These are phyloP conservation scores for Riparia riparia DNA, from an alignment of 2,113 vertebrate species.

Conservation along the genomic window DNA sequence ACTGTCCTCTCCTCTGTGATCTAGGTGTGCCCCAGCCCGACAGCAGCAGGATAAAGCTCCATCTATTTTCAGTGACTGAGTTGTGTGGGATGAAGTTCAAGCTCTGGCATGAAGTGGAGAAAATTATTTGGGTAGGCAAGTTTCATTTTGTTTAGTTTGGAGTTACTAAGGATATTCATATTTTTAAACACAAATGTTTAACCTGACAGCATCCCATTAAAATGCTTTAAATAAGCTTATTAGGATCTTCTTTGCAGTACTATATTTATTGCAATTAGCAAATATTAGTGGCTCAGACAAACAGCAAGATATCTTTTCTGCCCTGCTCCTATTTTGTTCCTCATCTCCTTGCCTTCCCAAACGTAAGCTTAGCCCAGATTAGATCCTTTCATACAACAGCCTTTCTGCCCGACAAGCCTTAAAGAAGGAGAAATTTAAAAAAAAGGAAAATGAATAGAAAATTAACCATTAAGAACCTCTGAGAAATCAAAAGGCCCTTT, in stretches of 20 bases:
- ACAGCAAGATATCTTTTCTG: background rate
- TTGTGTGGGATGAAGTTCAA: background rate
- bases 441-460: background rate
- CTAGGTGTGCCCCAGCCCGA: background rate
- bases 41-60: background rate
- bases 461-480: conserved; percentile 9
- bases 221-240: conserved; percentile 38
- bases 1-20: fast-evolving
- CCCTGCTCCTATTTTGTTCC: background rate
- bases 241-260: conserved; percentile 31
- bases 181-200: background rate
- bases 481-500: conserved; percentile 29
- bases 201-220: background rate
- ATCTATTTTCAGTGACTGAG: background rate
- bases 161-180: conserved; percentile 3
- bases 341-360: background rate
- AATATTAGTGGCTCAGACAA: conserved; percentile 17
- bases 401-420: background rate
- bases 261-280: conserved; percentile 42
- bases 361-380: background rate
- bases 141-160: conserved; percentile 6
- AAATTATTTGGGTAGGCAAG: background rate
- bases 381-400: conserved; percentile 5
- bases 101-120: background rate
- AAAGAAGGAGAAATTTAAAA: background rate